Evolutionary conservation across 2,797 vertebrate genomes (phyloP).

Genomic region (Cuculus canorus): DNA sequence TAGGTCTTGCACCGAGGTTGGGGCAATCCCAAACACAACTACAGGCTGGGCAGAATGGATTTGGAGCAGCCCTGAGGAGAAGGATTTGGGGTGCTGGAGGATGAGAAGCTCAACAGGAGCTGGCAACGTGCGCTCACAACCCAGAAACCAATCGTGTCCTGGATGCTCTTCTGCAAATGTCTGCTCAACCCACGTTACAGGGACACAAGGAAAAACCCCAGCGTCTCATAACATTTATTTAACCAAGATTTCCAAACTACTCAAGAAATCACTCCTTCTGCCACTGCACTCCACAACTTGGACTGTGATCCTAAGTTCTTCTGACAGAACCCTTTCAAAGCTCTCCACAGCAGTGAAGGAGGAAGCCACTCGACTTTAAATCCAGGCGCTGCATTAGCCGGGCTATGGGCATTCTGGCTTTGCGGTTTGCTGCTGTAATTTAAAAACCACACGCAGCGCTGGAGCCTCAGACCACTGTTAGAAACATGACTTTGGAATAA

Average conservation of each 20-base stretch:
- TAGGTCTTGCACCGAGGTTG: too few species aligned
- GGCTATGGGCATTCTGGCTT: constrained; percentile 42
- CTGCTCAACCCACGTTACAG: accelerated
- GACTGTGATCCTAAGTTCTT: constrained; percentile 32
- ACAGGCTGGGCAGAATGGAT: too few species aligned
- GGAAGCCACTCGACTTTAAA: constrained; percentile 45
- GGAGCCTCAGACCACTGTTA: constrained; percentile 57
- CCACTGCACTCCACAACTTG: background rate
- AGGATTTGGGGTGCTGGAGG: too few species aligned
- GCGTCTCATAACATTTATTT: background rate
- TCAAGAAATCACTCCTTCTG: constrained; percentile 3
- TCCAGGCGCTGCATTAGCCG: constrained; percentile 52
- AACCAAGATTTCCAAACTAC: background rate
- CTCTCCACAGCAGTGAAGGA: background rate
- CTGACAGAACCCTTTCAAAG: constrained; percentile 34
- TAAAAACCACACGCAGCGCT: constrained; percentile 62
- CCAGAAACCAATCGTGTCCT: too few species aligned
- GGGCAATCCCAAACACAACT: too few species aligned
- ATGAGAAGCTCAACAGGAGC: too few species aligned
- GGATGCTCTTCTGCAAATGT: background rate
- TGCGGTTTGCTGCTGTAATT: constrained; percentile 69
- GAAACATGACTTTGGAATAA: constrained; percentile 67
- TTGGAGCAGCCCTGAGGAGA: too few species aligned
- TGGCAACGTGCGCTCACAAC: too few species aligned
- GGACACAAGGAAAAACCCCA: background rate